A percentile compares a stretch with the other conserved stretches of the same genome.
Evolutionary conservation across 2,113 vertebrate genomes (phyloP).

Genomic region (Oncorhynchus keta): DNA sequence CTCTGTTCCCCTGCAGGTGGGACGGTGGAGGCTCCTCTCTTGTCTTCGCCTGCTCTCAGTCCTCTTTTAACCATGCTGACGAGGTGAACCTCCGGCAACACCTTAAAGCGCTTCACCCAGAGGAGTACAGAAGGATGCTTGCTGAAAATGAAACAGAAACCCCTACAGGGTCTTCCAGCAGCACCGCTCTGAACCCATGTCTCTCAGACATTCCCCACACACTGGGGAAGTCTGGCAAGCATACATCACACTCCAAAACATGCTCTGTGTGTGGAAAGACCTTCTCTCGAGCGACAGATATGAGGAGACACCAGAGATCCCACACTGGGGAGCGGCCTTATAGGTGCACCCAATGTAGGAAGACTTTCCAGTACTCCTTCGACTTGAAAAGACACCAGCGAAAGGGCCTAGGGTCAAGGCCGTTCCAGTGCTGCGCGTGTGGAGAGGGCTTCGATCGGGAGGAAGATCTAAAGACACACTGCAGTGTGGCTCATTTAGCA

Average conservation of each 20-base stretch:
- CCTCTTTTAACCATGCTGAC: background rate
- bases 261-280: slow-evolving; percentile 19
- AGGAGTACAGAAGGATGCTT: background rate
- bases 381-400: slow-evolving; percentile 48
- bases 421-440: slow-evolving; percentile 43
- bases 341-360: slow-evolving; percentile 62
- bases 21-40: background rate
- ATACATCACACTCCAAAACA: background rate
- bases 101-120: background rate
- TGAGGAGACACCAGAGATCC: slow-evolving; percentile 20
- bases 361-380: slow-evolving; percentile 52
- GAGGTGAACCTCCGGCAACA: background rate
- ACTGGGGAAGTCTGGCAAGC: background rate
- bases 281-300: slow-evolving; percentile 20
- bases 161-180: background rate
- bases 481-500: background rate
- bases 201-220: background rate
- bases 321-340: slow-evolving; percentile 29
- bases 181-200: background rate
- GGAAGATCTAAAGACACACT: background rate
- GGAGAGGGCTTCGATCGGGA: slow-evolving; percentile 53
- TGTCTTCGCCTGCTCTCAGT: slow-evolving; percentile 7
- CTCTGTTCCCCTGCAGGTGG: background rate
- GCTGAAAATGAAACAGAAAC: background rate
- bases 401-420: slow-evolving; percentile 55